Conservation (phyloP, 2,888 invertebrate genomes). For the Platyscelio sp. region DNA sequence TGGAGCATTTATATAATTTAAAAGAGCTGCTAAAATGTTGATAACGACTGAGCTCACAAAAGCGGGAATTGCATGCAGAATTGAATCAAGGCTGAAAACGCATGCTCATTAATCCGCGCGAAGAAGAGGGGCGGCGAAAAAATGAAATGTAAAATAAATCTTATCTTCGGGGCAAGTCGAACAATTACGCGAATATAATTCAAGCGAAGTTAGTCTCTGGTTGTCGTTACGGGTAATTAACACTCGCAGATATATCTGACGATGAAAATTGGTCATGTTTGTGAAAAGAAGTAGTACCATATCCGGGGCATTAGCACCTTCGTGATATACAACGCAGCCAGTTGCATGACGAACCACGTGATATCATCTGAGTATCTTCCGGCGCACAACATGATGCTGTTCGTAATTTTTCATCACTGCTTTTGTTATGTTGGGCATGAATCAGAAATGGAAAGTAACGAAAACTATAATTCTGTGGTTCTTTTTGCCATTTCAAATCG, state of each 20-base stretch:
- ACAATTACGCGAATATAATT: constrained; percentile 47
- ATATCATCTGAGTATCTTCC: constrained; percentile 68
- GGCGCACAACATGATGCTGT: constrained; percentile 49
- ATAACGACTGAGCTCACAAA: no score
- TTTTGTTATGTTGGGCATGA: constrained; percentile 12
- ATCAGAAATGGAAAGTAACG: no score
- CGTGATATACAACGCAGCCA: constrained; percentile 59
- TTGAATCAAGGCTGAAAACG: constrained; percentile 42
- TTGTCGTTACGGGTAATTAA: constrained; percentile 68
- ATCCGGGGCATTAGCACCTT: constrained; percentile 68
- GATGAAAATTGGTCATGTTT: constrained; percentile 70
- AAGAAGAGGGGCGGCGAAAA: constrained; percentile 7
- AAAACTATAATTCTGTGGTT: no score
- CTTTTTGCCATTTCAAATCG: no score
- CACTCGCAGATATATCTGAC: constrained; percentile 65
- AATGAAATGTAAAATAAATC: constrained; percentile 63
- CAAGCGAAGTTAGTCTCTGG: constrained; percentile 6
- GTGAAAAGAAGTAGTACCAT: constrained; percentile 67
- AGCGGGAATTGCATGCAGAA: constrained; percentile 21
- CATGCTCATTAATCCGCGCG: constrained; percentile 28
- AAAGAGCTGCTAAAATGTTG: no score
- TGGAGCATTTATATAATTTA: no score
- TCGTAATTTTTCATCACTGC: constrained; percentile 22
- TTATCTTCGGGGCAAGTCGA: constrained; percentile 54
- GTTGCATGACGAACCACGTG: constrained; percentile 66